Evolutionary conservation across 2,797 vertebrate genomes (phyloP).

Genomic region (Hippopotamyrus pictus): DNA sequence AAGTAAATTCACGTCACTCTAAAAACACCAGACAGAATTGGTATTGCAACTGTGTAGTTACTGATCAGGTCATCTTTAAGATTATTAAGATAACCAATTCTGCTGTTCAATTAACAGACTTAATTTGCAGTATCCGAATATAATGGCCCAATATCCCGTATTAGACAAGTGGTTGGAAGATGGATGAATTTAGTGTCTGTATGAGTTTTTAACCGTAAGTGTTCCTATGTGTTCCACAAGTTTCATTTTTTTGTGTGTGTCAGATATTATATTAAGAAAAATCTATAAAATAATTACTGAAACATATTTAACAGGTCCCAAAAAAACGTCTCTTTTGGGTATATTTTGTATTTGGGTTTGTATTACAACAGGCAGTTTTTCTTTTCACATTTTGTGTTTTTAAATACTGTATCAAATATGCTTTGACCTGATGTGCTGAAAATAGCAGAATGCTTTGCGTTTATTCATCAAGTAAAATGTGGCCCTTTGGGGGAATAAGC

Average conservation of each 20-base stretch:
- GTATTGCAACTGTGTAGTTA: neutral
- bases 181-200: neutral
- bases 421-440: neutral
- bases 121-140: neutral
- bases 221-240: neutral
- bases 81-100: neutral
- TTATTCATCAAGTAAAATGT: neutral
- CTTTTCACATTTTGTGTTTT: neutral
- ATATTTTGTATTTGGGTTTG: neutral
- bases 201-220: neutral
- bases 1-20: neutral
- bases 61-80: neutral
- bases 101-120: neutral
- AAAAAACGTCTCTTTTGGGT: neutral
- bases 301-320: neutral
- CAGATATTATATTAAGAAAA: neutral
- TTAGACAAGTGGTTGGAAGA: neutral
- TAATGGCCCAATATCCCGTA: neutral
- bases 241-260: neutral
- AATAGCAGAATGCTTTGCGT: neutral
- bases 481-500: neutral
- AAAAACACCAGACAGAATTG: neutral
- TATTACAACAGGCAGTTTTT: neutral
- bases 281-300: neutral
- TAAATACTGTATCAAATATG: neutral